Conservation (phyloP, 2,113 vertebrate genomes). For the Lamprologus tigripictilis region DNA sequence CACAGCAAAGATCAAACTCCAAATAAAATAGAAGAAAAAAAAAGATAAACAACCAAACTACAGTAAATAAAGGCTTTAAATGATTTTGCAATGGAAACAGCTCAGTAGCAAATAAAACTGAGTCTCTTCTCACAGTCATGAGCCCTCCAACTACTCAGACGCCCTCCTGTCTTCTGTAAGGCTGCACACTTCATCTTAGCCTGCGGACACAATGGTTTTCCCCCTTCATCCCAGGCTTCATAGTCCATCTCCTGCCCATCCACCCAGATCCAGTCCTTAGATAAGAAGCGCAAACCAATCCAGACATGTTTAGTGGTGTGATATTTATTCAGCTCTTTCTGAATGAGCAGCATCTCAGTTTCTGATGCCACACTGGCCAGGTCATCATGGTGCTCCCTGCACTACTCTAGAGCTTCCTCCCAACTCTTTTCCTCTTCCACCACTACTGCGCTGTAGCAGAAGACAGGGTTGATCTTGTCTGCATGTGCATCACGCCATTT, state of each 20-base stretch:
- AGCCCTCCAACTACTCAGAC: not conserved
- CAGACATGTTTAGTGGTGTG: not conserved
- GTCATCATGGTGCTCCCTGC: not conserved
- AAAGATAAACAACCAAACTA: not conserved
- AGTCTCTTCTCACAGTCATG: constrained; percentile 1
- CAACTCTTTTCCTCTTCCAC: constrained; percentile 21
- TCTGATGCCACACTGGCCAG: constrained; percentile 11
- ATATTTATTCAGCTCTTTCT: not conserved
- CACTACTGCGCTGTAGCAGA: not conserved
- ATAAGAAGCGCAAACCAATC: constrained; percentile 24
- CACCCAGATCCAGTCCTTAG: constrained; percentile 21
- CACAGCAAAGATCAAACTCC: not conserved
- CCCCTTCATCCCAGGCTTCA: not conserved
- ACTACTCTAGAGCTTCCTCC: constrained; percentile 11
- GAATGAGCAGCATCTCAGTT: constrained; percentile 22
- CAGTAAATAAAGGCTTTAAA: not conserved
- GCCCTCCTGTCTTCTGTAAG: not conserved
- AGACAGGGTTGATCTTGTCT: fast-evolving
- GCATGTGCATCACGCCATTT: not conserved
- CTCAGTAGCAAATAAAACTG: constrained; percentile 23
- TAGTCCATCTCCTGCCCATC: not conserved
- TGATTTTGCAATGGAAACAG: not conserved
- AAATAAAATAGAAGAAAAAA: not conserved
- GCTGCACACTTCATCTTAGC: not conserved
- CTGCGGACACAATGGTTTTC: not conserved